Base-by-base conservation (phyloP, 2,113 vertebrate species). In the Octodon degus region DNA sequence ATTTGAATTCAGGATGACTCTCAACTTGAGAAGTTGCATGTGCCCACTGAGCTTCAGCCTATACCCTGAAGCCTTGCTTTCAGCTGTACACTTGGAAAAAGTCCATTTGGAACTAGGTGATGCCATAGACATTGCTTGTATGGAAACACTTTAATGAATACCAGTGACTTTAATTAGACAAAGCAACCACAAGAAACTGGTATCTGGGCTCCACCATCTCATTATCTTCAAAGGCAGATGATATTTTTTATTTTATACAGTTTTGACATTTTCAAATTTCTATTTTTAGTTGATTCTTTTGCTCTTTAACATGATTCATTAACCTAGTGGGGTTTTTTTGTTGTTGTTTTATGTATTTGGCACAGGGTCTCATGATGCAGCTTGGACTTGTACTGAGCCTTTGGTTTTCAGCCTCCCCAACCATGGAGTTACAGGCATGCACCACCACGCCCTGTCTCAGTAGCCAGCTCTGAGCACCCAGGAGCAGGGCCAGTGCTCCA, bases 201-300 rank as follows among this genome's bases (percentile, higher is more conserved):
- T 24, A 20, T 60, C 67, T 62, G 24, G 50, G 16, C 10, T 40
- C 43, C 24, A 63, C 19, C 12, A 32, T 34, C 58, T 50, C 25
- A 87, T 68, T 74, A 60, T 60, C 19, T 67, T 72, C 37, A 90
- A 76, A 87, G 40, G 1, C 81, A 84, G 20, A 63, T 19, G n/a
- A 27, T 16, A 10, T 9, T 77, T 86, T 93, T 86, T 62, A 70
- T 87, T 93, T 86, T 63, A 40, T 30, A 68, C 19, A 84, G 2
- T 10, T 27, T 37, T 32, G 24, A 43, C 53, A 30, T 81, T 97
- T 85, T 65, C 47, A n/a, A 92, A 94, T 87, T 84, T 40, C 20
- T 89, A 30, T 62, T 43, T 86, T 85, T 90, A 40, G 85, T 97
- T 91, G 12, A 32, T 77, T 14, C 7, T 27, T 77, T 84, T 85